Conservation (phyloP, 1,140 invertebrate genomes). For the Andricus grossulariae region DNA sequence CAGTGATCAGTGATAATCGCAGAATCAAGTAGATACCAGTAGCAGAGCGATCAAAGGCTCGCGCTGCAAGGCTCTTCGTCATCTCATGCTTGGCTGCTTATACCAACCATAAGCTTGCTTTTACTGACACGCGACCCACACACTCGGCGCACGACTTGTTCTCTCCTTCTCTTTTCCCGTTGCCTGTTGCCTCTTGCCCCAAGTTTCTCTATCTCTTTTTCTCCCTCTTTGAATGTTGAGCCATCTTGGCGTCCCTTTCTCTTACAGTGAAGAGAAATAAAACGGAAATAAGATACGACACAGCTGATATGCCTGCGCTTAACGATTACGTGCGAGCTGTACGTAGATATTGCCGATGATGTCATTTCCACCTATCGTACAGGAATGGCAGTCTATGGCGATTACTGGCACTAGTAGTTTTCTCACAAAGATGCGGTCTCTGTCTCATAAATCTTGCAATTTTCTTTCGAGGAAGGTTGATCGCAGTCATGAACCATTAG, state of each 20-base stretch:
- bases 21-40: slow-evolving; percentile 41
- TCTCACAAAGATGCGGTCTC: slow-evolving; percentile 24
- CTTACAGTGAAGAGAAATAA: slow-evolving; percentile 54
- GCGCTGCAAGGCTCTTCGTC: slow-evolving; percentile 57
- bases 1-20: background rate
- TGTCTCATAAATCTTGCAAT: background rate
- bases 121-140: slow-evolving; percentile 71
- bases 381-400: too few relatives aligned
- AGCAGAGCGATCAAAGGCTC: slow-evolving; percentile 58
- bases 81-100: slow-evolving; percentile 62
- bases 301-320: slow-evolving; percentile 72
- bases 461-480: slow-evolving; percentile 29
- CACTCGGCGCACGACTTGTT: slow-evolving; percentile 63
- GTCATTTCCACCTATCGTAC: slow-evolving; percentile 64
- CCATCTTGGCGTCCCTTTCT: slow-evolving; percentile 42
- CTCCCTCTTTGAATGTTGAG: slow-evolving; percentile 34
- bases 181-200: slow-evolving; percentile 32
- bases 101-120: slow-evolving; percentile 34
- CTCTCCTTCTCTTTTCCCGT: slow-evolving; percentile 45
- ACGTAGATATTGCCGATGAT: slow-evolving; percentile 67
- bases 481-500: too few relatives aligned
- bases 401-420: slow-evolving; percentile 32
- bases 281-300: slow-evolving; percentile 74
- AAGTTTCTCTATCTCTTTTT: slow-evolving; percentile 31
- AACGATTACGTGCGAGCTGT: slow-evolving; percentile 69